phyloP scores from a whole-genome alignment of 2,888 invertebrate species.

The Nasonia oneida region DNA sequence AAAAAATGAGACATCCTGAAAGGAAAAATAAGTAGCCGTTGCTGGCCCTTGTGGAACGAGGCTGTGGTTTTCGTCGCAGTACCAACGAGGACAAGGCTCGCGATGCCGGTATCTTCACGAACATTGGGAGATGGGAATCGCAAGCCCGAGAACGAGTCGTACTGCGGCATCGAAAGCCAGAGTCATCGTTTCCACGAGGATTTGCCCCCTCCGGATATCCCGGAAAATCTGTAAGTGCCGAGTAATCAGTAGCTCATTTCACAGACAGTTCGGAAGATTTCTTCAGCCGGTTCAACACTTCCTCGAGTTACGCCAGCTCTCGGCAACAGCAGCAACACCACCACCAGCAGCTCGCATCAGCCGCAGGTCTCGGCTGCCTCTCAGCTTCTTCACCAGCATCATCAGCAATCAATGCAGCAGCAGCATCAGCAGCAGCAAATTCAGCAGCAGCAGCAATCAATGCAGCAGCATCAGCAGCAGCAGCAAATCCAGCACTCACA shows the following conservation, averaged over 20 bases:
- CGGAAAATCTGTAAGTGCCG: constrained; percentile 68
- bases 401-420: constrained; percentile 72
- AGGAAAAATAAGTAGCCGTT: constrained; percentile 58
- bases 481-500: constrained; percentile 66
- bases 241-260: constrained; percentile 79
- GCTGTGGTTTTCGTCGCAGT: background rate
- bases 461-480: constrained; percentile 80
- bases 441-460: constrained; percentile 70
- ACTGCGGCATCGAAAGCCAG: background rate
- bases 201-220: background rate
- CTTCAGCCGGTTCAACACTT: constrained; percentile 79
- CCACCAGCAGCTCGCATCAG: constrained; percentile 61
- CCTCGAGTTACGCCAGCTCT: constrained; percentile 78
- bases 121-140: background rate
- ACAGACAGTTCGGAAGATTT: constrained; percentile 83
- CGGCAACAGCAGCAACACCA: constrained; percentile 74
- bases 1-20: background rate
- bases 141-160: background rate
- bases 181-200: constrained; percentile 36
- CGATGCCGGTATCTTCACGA: background rate
- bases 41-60: constrained; percentile 50
- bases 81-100: background rate
- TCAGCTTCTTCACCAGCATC: constrained; percentile 80
- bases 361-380: constrained; percentile 53
- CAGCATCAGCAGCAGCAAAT: constrained; percentile 67